Conservation (phyloP, 2,888 invertebrate genomes). For the Chymomyza fuscimana region DNA sequence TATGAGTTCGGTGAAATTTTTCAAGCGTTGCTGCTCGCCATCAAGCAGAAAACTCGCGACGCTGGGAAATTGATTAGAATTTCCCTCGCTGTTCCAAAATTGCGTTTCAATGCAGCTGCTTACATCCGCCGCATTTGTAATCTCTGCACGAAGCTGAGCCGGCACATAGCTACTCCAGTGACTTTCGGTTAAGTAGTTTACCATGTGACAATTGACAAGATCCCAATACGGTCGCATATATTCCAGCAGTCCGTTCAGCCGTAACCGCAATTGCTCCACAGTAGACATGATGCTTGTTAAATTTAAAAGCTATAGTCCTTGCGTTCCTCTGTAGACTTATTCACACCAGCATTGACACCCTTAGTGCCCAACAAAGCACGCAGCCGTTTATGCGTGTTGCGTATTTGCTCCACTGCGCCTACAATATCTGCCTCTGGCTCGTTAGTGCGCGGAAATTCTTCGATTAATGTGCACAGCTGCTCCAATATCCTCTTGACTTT, state of each 20-base stretch:
- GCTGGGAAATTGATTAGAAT: conserved; percentile 35
- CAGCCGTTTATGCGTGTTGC: conserved; percentile 85
- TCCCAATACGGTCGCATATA: conserved; percentile 83
- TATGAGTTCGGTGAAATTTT: conserved; percentile 48
- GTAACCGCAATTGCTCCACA: conserved; percentile 68
- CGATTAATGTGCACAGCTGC: conserved; percentile 83
- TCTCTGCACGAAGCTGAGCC: conserved; percentile 80
- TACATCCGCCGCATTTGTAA: conserved; percentile 79
- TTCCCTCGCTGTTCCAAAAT: conserved; percentile 79
- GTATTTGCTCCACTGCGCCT: conserved; percentile 83
- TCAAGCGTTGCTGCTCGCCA: conserved; percentile 52
- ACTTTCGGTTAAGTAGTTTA: conserved; percentile 85
- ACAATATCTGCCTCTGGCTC: conserved; percentile 85
- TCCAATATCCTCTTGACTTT: conserved; percentile 82
- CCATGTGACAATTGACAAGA: conserved; percentile 89
- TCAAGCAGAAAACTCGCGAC: conserved; percentile 53
- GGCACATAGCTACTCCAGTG: conserved; percentile 85
- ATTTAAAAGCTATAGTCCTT: conserved; percentile 69
- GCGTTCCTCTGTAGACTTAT: conserved; percentile 14
- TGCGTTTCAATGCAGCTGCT: conserved; percentile 79
- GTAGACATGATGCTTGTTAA: conserved; percentile 35
- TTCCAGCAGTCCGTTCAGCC: conserved; percentile 81
- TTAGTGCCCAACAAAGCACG: conserved; percentile 82
- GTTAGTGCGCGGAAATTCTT: conserved; percentile 85
- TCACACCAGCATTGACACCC: not conserved